phyloP scores from a whole-genome alignment of 2,797 vertebrate species.

The Onychomys torridus region DNA sequence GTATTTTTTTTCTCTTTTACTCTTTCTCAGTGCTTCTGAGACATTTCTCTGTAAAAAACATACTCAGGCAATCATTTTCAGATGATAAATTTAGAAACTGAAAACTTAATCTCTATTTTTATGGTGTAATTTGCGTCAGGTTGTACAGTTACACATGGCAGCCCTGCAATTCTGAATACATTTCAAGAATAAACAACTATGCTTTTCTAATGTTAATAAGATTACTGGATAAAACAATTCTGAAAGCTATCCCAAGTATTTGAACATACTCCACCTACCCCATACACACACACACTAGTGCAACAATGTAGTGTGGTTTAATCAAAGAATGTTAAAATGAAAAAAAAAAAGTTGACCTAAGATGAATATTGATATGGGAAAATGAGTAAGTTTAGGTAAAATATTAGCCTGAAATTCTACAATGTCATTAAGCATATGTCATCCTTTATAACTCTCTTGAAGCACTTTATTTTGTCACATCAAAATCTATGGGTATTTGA shows the following conservation, averaged over 20 bases:
- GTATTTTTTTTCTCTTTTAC: background rate
- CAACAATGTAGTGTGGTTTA: background rate
- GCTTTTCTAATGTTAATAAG: background rate
- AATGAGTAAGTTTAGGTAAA: background rate
- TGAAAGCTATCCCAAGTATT: background rate
- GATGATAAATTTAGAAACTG: constrained; percentile 35
- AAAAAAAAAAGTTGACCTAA: background rate
- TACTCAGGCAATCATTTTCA: constrained; percentile 58
- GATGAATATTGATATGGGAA: background rate
- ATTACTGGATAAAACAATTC: background rate
- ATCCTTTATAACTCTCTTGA: background rate
- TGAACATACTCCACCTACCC: background rate
- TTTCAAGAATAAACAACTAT: background rate
- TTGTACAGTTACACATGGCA: background rate
- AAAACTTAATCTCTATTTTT: constrained; percentile 29
- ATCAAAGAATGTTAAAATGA: background rate
- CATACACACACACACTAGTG: background rate
- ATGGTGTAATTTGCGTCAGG: background rate
- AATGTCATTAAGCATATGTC: background rate
- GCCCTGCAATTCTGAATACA: background rate
- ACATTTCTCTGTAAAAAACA: constrained; percentile 34
- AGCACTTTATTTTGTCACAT: background rate
- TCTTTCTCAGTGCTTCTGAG: constrained; percentile 44
- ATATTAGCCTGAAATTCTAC: background rate
- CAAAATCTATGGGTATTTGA: background rate